Percentiles rank a stretch among this genome's conserved stretches.
These are phyloP conservation scores for Dinocampus coccinellae DNA, from an alignment of 2,888 invertebrate genomes.

Conservation along the genomic window DNA sequence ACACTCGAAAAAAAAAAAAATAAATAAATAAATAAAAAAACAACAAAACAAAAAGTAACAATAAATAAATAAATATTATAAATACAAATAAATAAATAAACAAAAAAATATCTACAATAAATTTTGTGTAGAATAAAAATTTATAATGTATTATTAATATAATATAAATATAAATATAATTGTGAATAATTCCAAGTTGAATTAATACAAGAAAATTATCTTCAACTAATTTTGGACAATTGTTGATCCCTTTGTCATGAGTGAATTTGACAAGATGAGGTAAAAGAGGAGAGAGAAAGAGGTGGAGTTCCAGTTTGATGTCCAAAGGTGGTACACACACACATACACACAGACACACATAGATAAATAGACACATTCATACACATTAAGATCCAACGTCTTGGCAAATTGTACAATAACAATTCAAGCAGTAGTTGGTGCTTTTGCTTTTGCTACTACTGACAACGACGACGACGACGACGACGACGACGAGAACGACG, in stretches of 20 bases:
- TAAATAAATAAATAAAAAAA: too few species aligned
- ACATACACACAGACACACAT: slow-evolving; percentile 41
- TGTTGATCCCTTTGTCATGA: slow-evolving; percentile 55
- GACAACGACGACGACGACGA: not conserved
- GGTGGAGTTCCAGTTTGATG: slow-evolving; percentile 60
- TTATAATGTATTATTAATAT: too few species aligned
- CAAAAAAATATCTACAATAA: not conserved
- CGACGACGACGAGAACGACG: slow-evolving; percentile 27
- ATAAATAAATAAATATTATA: not conserved
- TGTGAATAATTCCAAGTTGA: not conserved
- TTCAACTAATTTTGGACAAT: slow-evolving; percentile 56
- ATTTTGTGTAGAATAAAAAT: too few species aligned
- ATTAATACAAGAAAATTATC: not conserved
- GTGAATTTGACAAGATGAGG: slow-evolving; percentile 48
- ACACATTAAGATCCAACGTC: slow-evolving; percentile 62
- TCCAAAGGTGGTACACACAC: slow-evolving; percentile 68
- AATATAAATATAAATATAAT: not conserved
- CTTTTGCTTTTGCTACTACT: slow-evolving; percentile 38
- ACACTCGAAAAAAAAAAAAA: too few species aligned
- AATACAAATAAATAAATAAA: not conserved
- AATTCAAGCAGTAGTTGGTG: slow-evolving; percentile 60
- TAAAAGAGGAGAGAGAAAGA: slow-evolving; percentile 44
- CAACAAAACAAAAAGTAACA: not conserved
- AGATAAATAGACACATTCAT: not conserved
- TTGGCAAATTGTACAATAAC: slow-evolving; percentile 70